Conservation (phyloP, 1,140 invertebrate genomes). For the Lutraria rhynchaena region DNA sequence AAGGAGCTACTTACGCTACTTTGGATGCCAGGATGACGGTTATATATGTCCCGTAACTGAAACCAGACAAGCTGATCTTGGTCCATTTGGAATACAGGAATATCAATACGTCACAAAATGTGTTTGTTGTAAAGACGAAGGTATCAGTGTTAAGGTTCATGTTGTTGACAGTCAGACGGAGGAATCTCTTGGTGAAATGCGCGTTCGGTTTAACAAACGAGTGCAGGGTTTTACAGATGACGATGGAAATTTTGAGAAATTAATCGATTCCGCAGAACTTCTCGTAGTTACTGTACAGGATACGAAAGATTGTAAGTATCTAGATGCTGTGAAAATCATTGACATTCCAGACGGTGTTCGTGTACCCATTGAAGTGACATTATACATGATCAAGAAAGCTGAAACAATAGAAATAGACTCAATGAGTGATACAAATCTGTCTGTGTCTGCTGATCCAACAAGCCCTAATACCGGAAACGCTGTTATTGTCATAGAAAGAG, state of each 20-base stretch:
- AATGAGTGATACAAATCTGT: neutral
- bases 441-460: neutral
- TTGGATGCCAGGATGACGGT: slow-evolving; percentile 30
- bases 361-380: slow-evolving; percentile 7
- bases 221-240: neutral
- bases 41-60: slow-evolving; percentile 24
- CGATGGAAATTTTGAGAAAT: slow-evolving; percentile 2
- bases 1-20: neutral
- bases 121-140: slow-evolving; percentile 32
- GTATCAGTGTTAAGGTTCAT: neutral
- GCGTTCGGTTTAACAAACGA: neutral
- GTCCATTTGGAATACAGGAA: neutral
- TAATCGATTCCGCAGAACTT: neutral
- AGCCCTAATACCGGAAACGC: neutral
- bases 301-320: neutral
- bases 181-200: neutral
- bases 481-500: slow-evolving; percentile 1
- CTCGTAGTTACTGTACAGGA: slow-evolving; percentile 7
- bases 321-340: slow-evolving; percentile 30
- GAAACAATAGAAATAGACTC: slow-evolving; percentile 18
- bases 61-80: neutral
- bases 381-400: slow-evolving; percentile 15
- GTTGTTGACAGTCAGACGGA: slow-evolving; percentile 10
- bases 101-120: slow-evolving; percentile 18
- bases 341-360: slow-evolving; percentile 25